Base-by-base conservation (phyloP, 2,888 invertebrate species). In the Standfussiana lucernea region DNA sequence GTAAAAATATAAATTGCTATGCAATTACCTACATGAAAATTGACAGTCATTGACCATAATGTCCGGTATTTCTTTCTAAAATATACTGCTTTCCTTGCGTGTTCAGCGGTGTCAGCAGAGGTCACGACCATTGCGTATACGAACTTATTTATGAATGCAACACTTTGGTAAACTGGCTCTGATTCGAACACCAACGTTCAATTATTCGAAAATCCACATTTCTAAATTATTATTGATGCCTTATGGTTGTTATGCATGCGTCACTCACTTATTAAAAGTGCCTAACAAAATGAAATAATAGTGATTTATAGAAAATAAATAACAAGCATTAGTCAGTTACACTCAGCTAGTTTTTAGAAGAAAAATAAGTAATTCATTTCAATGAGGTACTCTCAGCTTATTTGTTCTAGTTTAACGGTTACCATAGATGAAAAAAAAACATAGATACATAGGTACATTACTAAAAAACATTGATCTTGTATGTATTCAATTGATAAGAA, bases 41-140 rank as follows among this genome's bases (percentile, higher is more conserved):
- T 28, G 50, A 42, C 42, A 83, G 50, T 80, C 84, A 81, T 65
- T 68, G 72, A 72, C 50, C 24, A 62, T 40, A 47, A 42, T 28
- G 35, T 84, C 10, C 15, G 45, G 53, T 62, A 37, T 67, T 65
- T 62, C n/a, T 67, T 65, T 62, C n/a, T 84, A 79, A 70, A 80
- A 80, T 71, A 47, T 62, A 61, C 71, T 50, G 45, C 1, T 53
- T 64, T 59, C 61, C 13, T 28, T 45, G 24, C 8, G 53, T 84
- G 21, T 24, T 42, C 53, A 28, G 3, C 45, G 35, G 50, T 81
- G 85, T 70, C 65, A 74, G 50, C 42, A 71, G 67, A 80, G 85
- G 85, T 82, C 85, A 85, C 15, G 8, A 28, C 21, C 66, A 50
- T 35, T 53, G 32, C n/a, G n/a, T 45, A 50, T 35, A 53, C 32